phyloP scores from a whole-genome alignment of 2,888 invertebrate species.

The Antheraea assamensis region DNA sequence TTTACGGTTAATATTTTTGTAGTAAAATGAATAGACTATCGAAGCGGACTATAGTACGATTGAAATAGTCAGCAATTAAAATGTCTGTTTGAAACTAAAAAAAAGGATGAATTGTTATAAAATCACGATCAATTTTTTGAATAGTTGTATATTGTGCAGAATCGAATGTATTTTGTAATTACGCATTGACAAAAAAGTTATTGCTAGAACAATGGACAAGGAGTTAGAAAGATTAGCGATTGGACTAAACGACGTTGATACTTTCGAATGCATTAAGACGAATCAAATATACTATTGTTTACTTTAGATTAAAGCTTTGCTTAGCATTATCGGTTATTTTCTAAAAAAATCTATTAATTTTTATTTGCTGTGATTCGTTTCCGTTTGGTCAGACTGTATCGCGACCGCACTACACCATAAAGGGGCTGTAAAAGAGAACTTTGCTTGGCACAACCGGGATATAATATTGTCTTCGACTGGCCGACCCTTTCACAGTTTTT shows the following conservation, averaged over 20 bases:
- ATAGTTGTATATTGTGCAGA: no score
- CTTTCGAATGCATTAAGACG: background rate
- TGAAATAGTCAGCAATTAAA: background rate
- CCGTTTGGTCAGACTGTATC: background rate
- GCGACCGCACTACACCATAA: no score
- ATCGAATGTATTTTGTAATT: no score
- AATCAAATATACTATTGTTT: background rate
- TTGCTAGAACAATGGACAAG: background rate
- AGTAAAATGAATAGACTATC: background rate
- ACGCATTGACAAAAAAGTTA: background rate
- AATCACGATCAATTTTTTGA: no score
- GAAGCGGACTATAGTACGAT: background rate
- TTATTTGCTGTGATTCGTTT: background rate
- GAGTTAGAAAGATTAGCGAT: background rate
- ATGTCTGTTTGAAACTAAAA: background rate
- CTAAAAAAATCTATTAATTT: background rate
- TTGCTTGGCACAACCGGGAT: no score
- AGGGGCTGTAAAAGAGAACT: no score
- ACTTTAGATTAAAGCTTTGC: background rate
- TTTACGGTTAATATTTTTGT: no score
- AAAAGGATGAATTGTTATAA: no score
- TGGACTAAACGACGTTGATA: background rate
- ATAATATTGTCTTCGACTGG: no score
- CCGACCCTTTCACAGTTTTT: no score
- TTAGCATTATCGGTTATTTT: background rate